Evolutionary conservation across 1,140 invertebrate species (phyloP), one percentile per base, ranked within the genome.

Genomic region (Cyclargus thomasi): DNA sequence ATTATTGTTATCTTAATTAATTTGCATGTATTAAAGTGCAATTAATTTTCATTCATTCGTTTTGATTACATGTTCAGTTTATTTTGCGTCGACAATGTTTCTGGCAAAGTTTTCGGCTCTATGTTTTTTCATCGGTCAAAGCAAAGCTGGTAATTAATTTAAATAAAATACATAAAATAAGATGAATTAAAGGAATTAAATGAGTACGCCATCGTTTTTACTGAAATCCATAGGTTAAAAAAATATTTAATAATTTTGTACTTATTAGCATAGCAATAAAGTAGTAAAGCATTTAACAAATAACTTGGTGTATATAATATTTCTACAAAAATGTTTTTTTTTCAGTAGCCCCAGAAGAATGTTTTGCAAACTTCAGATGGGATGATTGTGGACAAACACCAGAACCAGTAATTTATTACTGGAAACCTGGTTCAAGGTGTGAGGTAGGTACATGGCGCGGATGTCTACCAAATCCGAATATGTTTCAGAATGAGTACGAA

Each of bases 401-500:
- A 0, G 70, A 68, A 0, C 69, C 78, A 0, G 84, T 88, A 7
- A 77, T 88, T 53, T 88, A 88, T 68, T 86, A 88, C 64, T 88
- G 81, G 78, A 88, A 84, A 62, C 76, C 83, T 67, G 87, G 84
- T 0, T 88, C 87, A 11, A 73, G 87, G 8, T 90, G 87, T 55
- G 85, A 90, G 67, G 82, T 87, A 0, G 87, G 79, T 0, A 62
- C 83, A 0, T 90, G 87, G 87, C 70, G 80, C 23, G 87, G 87
- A 1, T 90, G 87, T 64, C 72, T 85, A 6, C 87, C 87, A 1
- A 88, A 85, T 55, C 53, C 78, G 0, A 90, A 90, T 65, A 90
- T 90, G 87, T 90, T 90, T 53, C 62, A 75, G 10, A 78, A 86
- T 8, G 84, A 88, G 64, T 85, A 87, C 57, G 83, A 87, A 72